Conservation (phyloP, 2,113 vertebrate genomes). For the Salvelinus namaycush region DNA sequence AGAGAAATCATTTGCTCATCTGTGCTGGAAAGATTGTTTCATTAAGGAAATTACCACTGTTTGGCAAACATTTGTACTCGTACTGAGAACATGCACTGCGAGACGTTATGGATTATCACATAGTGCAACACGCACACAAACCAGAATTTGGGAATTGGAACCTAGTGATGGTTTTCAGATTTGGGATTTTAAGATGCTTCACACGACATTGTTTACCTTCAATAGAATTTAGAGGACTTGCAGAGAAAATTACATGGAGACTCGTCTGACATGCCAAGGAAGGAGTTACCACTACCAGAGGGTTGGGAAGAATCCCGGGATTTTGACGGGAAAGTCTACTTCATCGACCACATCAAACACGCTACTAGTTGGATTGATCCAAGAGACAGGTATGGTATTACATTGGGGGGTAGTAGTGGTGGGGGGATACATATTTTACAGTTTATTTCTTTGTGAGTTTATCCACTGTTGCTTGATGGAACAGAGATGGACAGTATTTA, state of each 20-base stretch:
- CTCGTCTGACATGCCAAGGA: conserved; percentile 88
- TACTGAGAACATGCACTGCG: background rate
- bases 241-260: conserved; percentile 74
- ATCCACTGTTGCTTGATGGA: too few relatives aligned
- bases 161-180: background rate
- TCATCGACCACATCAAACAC: conserved; percentile 90
- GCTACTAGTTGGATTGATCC: conserved; percentile 97
- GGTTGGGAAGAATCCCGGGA: conserved; percentile 96
- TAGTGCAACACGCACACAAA: conserved; percentile 24
- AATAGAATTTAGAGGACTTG: conserved; percentile 72
- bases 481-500: too few relatives aligned
- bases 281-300: conserved; percentile 93
- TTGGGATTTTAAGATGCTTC: background rate
- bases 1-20: background rate
- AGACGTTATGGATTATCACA: conserved; percentile 49
- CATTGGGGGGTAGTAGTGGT: too few relatives aligned
- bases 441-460: background rate
- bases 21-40: background rate
- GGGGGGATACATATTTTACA: background rate
- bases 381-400: conserved; percentile 85
- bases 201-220: conserved; percentile 47
- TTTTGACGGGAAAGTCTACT: conserved; percentile 95
- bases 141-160: conserved; percentile 36
- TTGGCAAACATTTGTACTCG: background rate
- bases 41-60: background rate